Percentiles rank a stretch among this genome's conserved stretches.
Evolutionary conservation across 35 echinoderm and acorn worm species (phyloP).

Genomic region (Apostichopus parvimensis): DNA sequence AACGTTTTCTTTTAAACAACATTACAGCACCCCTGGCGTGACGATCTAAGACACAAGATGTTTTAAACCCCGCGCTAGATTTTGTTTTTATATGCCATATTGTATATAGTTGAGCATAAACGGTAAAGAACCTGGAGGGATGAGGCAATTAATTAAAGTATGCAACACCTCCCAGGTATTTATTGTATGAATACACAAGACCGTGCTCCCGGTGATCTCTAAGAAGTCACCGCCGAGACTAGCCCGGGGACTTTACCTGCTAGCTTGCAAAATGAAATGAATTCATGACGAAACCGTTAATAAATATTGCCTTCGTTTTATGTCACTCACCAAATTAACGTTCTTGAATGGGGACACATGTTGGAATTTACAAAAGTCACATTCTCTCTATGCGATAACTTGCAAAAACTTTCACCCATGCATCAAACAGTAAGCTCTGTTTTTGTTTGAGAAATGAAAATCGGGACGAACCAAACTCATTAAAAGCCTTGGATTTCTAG

Average conservation of each 20-base stretch:
- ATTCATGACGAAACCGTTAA: neutral
- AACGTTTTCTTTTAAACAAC: neutral
- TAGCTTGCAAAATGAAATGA: neutral
- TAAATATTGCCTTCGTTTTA: neutral
- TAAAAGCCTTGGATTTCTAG: too few species aligned
- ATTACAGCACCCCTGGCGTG: neutral
- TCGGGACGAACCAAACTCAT: too few species aligned
- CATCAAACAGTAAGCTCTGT: too few species aligned
- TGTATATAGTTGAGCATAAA: neutral
- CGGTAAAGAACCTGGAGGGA: neutral
- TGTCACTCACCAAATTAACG: neutral
- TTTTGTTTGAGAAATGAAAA: too few species aligned
- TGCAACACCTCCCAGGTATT: slow-evolving; percentile 39
- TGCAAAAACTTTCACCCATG: too few species aligned
- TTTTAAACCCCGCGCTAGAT: neutral
- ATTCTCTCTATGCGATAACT: too few species aligned
- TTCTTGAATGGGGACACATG: neutral
- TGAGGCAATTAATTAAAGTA: slow-evolving; percentile 37
- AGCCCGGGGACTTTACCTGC: slow-evolving; percentile 22
- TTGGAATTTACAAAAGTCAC: too few species aligned
- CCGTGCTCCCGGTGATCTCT: neutral
- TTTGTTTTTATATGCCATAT: too few species aligned
- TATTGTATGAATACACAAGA: slow-evolving; percentile 20
- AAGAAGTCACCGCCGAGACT: slow-evolving; percentile 19
- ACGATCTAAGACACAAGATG: neutral